Evolutionary conservation across 23 tunicate genomes (phyloP).

Genomic region (Trididemnum nubilum): DNA sequence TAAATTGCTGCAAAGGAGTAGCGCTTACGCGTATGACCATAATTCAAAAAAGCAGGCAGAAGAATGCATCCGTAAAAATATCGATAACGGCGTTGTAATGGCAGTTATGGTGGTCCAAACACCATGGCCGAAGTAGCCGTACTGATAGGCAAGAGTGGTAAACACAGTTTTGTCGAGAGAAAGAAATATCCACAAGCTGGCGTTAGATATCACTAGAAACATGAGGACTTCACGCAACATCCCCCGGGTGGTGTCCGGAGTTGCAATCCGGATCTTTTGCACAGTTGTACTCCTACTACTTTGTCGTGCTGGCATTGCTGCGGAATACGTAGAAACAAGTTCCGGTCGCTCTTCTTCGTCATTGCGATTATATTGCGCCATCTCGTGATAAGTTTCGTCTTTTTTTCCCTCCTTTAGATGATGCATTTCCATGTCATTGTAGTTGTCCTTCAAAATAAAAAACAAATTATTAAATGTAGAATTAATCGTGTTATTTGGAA

Average conservation of each 20-base stretch:
- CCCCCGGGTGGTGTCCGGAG: slow-evolving; percentile 49
- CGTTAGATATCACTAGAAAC: slow-evolving; percentile 75
- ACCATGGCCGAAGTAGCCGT: slow-evolving; percentile 47
- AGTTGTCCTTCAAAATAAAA: no score
- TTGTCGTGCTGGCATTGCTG: neutral
- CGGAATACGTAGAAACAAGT: neutral
- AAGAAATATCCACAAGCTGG: slow-evolving; percentile 86
- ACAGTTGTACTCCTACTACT: neutral
- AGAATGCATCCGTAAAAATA: slow-evolving; percentile 94
- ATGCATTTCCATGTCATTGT: neutral
- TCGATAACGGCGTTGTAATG: slow-evolving; percentile 73
- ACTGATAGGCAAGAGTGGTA: slow-evolving; percentile 39
- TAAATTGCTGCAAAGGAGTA: no score
- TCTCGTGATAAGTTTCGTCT: neutral
- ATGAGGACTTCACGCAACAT: slow-evolving; percentile 61
- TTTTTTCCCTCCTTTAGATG: neutral
- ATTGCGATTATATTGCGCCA: neutral
- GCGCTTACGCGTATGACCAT: slow-evolving; percentile 91
- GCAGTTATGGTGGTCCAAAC: slow-evolving; percentile 72
- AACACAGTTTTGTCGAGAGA: slow-evolving; percentile 87
- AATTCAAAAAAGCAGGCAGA: slow-evolving; percentile 91
- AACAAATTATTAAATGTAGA: neutral
- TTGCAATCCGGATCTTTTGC: slow-evolving; percentile 38
- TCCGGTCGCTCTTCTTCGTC: no score
- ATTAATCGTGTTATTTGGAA: neutral